Percentiles rank a stretch among this genome's conserved stretches.
These are phyloP conservation scores for Quadroppia sp. DNA, from an alignment of 2,888 invertebrate genomes.

Conservation along the genomic window DNA sequence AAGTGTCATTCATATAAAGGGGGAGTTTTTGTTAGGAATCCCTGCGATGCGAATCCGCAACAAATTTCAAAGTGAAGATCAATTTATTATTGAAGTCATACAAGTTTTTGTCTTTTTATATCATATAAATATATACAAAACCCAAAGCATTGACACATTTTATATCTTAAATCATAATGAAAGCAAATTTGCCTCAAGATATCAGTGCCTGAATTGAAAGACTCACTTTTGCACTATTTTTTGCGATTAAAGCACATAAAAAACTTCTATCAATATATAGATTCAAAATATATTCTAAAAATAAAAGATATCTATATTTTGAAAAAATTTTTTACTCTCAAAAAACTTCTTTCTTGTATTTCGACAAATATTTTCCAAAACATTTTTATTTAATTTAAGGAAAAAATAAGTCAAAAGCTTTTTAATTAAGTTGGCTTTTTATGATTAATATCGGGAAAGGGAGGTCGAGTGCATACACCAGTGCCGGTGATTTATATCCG, in stretches of 20 bases:
- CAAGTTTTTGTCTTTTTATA: slow-evolving; percentile 28
- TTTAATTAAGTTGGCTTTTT: neutral
- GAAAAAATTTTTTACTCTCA: neutral
- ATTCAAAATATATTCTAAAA: neutral
- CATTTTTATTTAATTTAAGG: neutral
- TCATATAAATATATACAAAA: slow-evolving; percentile 4
- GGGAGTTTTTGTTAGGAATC: slow-evolving; percentile 27
- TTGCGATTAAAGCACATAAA: neutral
- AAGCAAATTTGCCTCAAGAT: slow-evolving; percentile 7
- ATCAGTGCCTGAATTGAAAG: neutral
- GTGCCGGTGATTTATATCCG: neutral
- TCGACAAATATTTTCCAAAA: neutral
- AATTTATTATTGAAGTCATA: slow-evolving; percentile 27
- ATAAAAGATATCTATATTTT: slow-evolving; percentile 2
- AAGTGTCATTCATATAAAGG: slow-evolving; percentile 27
- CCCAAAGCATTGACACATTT: slow-evolving; percentile 29
- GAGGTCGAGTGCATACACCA: neutral
- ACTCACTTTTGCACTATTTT: neutral
- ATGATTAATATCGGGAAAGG: neutral
- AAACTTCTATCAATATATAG: neutral
- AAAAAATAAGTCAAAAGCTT: neutral
- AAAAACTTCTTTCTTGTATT: neutral
- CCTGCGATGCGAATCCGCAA: neutral
- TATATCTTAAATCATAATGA: slow-evolving; percentile 25
- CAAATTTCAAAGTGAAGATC: neutral